These are phyloP conservation scores for Copidosoma floridanum DNA, from an alignment of 1,140 invertebrate species.

Conservation along the genomic window DNA sequence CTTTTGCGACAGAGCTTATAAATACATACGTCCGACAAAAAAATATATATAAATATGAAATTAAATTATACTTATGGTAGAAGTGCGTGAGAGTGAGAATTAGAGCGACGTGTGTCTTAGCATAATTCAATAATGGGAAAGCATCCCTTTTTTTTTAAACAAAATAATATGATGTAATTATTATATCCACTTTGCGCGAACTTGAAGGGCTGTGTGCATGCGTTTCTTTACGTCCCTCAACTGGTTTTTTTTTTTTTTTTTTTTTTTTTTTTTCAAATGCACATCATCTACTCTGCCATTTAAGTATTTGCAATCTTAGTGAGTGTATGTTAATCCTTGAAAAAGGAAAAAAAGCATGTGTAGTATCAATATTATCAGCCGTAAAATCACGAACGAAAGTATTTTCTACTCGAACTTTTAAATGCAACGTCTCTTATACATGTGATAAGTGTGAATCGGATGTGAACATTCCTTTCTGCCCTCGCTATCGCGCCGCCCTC, in stretches of 20 bases:
- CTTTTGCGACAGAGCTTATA: background rate
- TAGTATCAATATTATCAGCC: slow-evolving; percentile 13
- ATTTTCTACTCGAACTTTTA: slow-evolving; percentile 18
- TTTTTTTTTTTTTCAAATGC: slow-evolving; percentile 10
- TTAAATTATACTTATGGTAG: background rate
- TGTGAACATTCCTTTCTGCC: slow-evolving; percentile 27
- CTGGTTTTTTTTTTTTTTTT: too few relatives aligned
- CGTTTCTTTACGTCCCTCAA: too few relatives aligned
- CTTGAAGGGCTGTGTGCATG: too few relatives aligned
- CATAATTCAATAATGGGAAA: too few relatives aligned
- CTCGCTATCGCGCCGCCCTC: slow-evolving; percentile 14
- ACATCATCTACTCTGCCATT: slow-evolving; percentile 24
- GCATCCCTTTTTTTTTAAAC: too few relatives aligned
- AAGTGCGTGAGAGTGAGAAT: background rate
- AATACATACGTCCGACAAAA: slow-evolving; percentile 24
- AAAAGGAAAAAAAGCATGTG: background rate
- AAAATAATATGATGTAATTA: too few relatives aligned
- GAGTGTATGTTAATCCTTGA: slow-evolving; percentile 13
- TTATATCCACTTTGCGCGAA: too few relatives aligned
- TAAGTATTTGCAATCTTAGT: slow-evolving; percentile 16
- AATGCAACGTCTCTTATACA: slow-evolving; percentile 17
- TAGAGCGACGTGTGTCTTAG: too few relatives aligned
- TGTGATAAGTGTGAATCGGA: slow-evolving; percentile 28
- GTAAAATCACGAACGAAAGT: slow-evolving; percentile 19
- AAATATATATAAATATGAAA: slow-evolving; percentile 10